These are phyloP conservation scores for Nothoprocta pentlandii DNA, from an alignment of 2,113 vertebrate species.

Conservation along the genomic window DNA sequence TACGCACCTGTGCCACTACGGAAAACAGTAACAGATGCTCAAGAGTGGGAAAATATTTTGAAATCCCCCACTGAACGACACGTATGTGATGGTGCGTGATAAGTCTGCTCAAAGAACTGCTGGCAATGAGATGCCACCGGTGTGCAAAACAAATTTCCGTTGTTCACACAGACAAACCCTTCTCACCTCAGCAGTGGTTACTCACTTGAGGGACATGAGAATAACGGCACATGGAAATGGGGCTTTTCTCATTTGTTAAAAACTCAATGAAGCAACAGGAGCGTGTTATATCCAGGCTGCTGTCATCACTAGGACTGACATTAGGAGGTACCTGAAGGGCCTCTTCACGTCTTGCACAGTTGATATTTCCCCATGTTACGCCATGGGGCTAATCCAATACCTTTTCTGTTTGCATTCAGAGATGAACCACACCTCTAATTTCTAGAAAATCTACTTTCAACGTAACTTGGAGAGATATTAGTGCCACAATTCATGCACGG, in stretches of 20 bases:
- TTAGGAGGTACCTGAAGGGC: slow-evolving; percentile 9
- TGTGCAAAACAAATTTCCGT: neutral
- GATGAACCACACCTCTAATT: neutral
- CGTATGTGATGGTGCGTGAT: neutral
- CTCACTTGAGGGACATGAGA: neutral
- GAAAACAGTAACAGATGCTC: slow-evolving; percentile 55
- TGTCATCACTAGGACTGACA: slow-evolving; percentile 6
- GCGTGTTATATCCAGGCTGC: slow-evolving; percentile 16
- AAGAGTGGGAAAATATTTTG: slow-evolving; percentile 38
- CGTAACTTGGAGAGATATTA: neutral
- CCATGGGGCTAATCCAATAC: neutral
- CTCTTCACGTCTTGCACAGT: neutral
- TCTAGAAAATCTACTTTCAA: neutral
- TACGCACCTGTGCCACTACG: slow-evolving; percentile 37
- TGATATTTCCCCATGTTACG: neutral
- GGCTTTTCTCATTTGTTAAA: neutral
- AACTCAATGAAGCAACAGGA: neutral
- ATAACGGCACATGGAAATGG: neutral
- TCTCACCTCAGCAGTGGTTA: slow-evolving; percentile 6
- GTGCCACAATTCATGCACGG: neutral
- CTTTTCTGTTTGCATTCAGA: neutral
- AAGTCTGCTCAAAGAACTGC: neutral
- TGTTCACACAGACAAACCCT: neutral
- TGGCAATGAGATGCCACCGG: neutral
- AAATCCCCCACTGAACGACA: neutral